Percentiles rank a stretch among this genome's conserved stretches.
Conservation (phyloP, 2,113 vertebrate genomes). For the Syngnathus typhle region DNA sequence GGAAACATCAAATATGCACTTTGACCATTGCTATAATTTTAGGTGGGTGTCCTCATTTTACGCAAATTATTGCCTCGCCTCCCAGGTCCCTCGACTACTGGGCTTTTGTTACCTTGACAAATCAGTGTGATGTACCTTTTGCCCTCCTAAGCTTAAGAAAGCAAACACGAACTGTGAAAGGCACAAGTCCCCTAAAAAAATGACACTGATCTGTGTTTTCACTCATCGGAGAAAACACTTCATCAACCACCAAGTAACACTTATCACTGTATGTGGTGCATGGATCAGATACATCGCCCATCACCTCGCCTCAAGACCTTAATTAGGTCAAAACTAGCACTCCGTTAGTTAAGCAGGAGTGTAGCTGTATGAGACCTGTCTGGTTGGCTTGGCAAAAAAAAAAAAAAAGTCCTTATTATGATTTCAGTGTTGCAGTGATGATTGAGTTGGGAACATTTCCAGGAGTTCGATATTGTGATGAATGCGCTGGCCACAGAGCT, state of each 20-base stretch:
- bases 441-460: slow-evolving; percentile 46
- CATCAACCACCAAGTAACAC: neutral
- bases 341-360: slow-evolving; percentile 25
- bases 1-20: no score
- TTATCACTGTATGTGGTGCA: neutral
- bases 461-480: slow-evolving; percentile 44
- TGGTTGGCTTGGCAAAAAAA: slow-evolving; percentile 26
- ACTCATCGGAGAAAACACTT: neutral
- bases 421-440: slow-evolving; percentile 23
- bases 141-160: neutral
- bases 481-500: slow-evolving; percentile 46
- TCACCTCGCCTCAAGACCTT: neutral
- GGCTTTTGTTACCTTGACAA: neutral
- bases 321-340: slow-evolving; percentile 13
- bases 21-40: no score
- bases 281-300: no score
- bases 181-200: neutral
- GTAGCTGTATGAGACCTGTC: slow-evolving; percentile 25
- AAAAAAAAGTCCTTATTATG: slow-evolving; percentile 25
- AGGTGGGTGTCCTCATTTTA: no score
- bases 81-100: no score
- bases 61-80: no score
- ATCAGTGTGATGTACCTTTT: neutral
- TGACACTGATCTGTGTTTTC: neutral
- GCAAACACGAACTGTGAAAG: neutral